These are phyloP conservation scores for Morpho helenor DNA, from an alignment of 2,888 invertebrate genomes.

Conservation along the genomic window DNA sequence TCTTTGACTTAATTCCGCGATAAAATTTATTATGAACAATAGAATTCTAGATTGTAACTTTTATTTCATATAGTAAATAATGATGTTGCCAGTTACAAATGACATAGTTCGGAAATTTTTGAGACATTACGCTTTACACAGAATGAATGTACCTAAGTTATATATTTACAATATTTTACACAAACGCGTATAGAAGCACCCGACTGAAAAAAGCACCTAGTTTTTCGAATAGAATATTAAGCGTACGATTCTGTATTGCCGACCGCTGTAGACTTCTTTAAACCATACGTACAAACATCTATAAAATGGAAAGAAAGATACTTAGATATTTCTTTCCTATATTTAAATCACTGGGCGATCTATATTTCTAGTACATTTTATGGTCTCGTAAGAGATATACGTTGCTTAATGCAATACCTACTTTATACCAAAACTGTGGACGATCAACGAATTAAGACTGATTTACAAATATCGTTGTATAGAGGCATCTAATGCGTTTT, in stretches of 20 bases:
- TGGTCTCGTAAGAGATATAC: not conserved
- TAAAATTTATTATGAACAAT: too few species aligned
- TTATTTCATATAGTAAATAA: too few species aligned
- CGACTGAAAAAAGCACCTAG: constrained; percentile 77
- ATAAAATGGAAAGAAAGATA: constrained; percentile 41
- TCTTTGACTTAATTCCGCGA: too few species aligned
- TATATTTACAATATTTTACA: constrained; percentile 74
- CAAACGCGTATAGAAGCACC: constrained; percentile 75
- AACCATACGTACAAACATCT: constrained; percentile 39
- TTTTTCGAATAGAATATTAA: constrained; percentile 72
- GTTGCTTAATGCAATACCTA: constrained; percentile 3
- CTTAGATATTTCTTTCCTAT: constrained; percentile 4
- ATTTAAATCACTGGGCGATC: constrained; percentile 53
- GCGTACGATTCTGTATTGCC: constrained; percentile 60
- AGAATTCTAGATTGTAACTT: too few species aligned
- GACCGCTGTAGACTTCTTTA: constrained; percentile 45
- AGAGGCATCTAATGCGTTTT: too few species aligned
- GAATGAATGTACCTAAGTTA: constrained; percentile 49
- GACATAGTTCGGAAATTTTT: constrained; percentile 7
- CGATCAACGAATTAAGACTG: too few species aligned
- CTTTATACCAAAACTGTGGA: not conserved
- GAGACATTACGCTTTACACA: constrained; percentile 18
- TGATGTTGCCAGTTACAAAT: constrained; percentile 16
- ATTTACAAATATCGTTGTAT: too few species aligned
- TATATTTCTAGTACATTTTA: constrained; percentile 25